Evolutionary conservation across 2,888 invertebrate species (phyloP), one percentile per base, ranked within the genome.

Genomic region (Drosophila flavopinicola): DNA sequence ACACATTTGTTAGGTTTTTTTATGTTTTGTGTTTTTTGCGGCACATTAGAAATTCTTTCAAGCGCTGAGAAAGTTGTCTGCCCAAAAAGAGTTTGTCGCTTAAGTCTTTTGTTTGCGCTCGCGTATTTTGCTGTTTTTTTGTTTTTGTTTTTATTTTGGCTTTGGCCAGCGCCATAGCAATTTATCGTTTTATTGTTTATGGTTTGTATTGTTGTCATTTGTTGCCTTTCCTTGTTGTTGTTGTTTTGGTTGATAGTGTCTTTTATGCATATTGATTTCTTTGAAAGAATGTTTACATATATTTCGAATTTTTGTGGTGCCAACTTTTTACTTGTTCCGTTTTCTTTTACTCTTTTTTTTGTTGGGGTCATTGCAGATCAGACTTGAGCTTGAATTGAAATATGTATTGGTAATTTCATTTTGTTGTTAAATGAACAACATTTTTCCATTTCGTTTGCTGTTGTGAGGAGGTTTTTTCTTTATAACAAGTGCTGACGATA

Each of bases 41-140:
- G 13, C 47, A 48, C 23, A 54, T 75, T 69, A 53, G 57, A 68
- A 71, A 68, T 71, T 71, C 70, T 74, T 42, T 13, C 9, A 17
- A 39, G 41, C 25, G 56, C 52, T 80, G 80, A 71, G 80, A 80
- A 80, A 80, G 79, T 79, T 83, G 68, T 60, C 53, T 52, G 53
- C 13, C 58, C 69, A 75, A 70, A 80, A 60, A 64, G 52, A 73
- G 86, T 80, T 82, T 80, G 86, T 86, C 75, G 84, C 80, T 71
- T 77, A 66, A 84, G 84, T 82, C 85, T 82, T 82, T 82, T 77
- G 80, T 83, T 85, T 59, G 45, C 17, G 23, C 13, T 51, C 32
- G 48, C 37, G 6, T 11, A 20, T 71, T 57, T 41, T 9, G 27
- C 25, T 15, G 25, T 10, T 29, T 3, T 30, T 20, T 23, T 30